A percentile compares a stretch with the other conserved stretches of the same genome.
Evolutionary conservation across 2,888 invertebrate species (phyloP).

Genomic region (Drosophila conformis): DNA sequence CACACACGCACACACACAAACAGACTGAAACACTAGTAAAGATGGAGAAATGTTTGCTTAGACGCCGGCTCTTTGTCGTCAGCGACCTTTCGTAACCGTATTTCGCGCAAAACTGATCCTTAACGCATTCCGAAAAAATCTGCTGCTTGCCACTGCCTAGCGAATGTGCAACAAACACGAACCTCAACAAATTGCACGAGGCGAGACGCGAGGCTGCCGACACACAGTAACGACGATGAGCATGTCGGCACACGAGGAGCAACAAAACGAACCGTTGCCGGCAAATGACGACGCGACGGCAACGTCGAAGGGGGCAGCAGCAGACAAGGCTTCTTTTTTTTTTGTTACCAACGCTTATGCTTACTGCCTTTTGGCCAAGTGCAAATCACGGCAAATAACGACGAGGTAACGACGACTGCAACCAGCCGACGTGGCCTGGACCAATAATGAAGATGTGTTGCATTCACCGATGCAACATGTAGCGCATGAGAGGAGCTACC

Average conservation of each 20-base stretch:
- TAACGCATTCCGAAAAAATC: conserved; percentile 83
- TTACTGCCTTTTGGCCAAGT: conserved; percentile 55
- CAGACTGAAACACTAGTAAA: conserved; percentile 32
- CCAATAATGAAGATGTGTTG: conserved; percentile 60
- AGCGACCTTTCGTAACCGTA: conserved; percentile 84
- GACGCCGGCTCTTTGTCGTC: conserved; percentile 70
- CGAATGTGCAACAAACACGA: conserved; percentile 81
- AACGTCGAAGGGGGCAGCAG: conserved; percentile 37
- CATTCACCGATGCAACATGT: conserved; percentile 50
- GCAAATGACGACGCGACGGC: conserved; percentile 58
- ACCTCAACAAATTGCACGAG: conserved; percentile 74
- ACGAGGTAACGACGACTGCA: conserved; percentile 52
- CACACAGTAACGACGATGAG: conserved; percentile 40
- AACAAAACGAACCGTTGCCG: conserved; percentile 57
- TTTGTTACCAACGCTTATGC: conserved; percentile 46
- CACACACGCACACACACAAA: conserved; percentile 13
- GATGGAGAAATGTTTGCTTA: conserved; percentile 59
- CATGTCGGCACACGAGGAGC: conserved; percentile 48
- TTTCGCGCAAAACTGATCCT: conserved; percentile 85
- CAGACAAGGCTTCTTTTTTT: conserved; percentile 16
- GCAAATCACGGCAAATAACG: conserved; percentile 63
- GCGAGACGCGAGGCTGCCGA: conserved; percentile 48
- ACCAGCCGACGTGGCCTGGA: conserved; percentile 44
- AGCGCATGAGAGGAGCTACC: neutral
- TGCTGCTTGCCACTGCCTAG: conserved; percentile 64